Evolutionary conservation across 2,797 vertebrate species (phyloP).

Genomic region (Sparidentex hasta): DNA sequence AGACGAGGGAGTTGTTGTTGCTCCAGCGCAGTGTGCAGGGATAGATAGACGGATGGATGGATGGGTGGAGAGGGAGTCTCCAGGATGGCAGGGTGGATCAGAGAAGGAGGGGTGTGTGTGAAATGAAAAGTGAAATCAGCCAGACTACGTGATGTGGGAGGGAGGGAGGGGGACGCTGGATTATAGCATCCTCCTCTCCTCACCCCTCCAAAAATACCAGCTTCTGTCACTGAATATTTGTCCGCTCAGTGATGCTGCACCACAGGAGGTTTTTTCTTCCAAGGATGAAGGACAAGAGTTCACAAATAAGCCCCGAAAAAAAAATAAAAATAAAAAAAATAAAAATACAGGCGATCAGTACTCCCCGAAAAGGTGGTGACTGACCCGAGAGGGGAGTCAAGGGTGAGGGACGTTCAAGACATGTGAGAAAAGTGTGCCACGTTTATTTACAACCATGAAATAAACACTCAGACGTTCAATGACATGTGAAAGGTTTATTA

Average conservation of each 20-base stretch:
- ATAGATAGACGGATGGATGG: slow-evolving; percentile 49
- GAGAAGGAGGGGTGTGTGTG: slow-evolving; percentile 53
- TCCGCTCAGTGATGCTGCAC: not conserved
- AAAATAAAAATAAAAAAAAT: not conserved
- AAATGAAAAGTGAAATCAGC: slow-evolving; percentile 75
- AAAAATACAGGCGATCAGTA: rapidly evolving
- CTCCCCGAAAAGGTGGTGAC: not conserved
- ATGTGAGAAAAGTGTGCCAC: not conserved
- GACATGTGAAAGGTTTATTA: slow-evolving; percentile 58
- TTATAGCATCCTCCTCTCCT: slow-evolving; percentile 30
- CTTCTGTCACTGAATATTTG: not conserved
- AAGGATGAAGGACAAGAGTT: slow-evolving; percentile 9
- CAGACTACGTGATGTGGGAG: slow-evolving; percentile 53
- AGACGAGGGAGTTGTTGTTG: not conserved
- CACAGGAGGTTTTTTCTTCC: not conserved
- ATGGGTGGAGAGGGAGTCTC: slow-evolving; percentile 66
- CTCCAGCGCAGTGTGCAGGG: slow-evolving; percentile 54
- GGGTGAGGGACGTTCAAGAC: not conserved
- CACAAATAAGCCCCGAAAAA: not conserved
- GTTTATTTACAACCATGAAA: slow-evolving; percentile 32
- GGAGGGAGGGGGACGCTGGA: not conserved
- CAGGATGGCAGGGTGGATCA: slow-evolving; percentile 47
- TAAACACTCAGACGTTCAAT: slow-evolving; percentile 38
- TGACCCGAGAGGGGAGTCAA: too few relatives aligned
- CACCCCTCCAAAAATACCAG: not conserved